Evolutionary conservation across 35 echinoderm and acorn worm genomes (phyloP).

Genomic region (Antedon bifida): DNA sequence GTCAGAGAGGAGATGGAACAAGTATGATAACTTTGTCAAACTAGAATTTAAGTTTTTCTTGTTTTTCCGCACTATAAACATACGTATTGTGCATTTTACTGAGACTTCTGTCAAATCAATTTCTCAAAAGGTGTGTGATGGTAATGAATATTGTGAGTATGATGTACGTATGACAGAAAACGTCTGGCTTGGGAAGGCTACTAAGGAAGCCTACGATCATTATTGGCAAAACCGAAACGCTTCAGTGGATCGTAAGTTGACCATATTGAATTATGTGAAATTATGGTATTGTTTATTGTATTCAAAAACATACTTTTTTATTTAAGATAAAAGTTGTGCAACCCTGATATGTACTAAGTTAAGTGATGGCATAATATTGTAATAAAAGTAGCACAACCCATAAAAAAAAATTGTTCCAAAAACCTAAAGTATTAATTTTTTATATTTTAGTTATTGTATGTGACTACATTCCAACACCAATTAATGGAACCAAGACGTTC

Average conservation of each 20-base stretch:
- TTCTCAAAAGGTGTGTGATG: constrained; percentile 28
- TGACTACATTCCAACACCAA: constrained; percentile 57
- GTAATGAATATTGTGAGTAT: constrained; percentile 59
- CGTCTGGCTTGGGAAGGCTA: constrained; percentile 60
- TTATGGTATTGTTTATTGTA: no score
- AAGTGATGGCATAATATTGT: no score
- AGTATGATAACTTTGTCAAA: neutral
- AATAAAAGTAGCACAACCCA: no score
- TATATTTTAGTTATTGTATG: constrained; percentile 46
- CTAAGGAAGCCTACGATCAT: constrained; percentile 63
- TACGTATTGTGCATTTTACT: no score
- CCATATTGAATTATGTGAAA: no score
- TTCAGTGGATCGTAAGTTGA: constrained; percentile 32
- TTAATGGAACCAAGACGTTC: constrained; percentile 76
- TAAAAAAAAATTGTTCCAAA: no score
- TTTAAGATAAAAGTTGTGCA: neutral
- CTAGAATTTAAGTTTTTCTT: no score
- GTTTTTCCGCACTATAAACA: no score
- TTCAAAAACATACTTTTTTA: neutral
- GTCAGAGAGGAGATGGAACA: constrained; percentile 20
- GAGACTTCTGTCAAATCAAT: no score
- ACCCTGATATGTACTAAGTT: neutral
- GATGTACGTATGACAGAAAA: constrained; percentile 63
- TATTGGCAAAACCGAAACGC: constrained; percentile 50
- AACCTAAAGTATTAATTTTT: no score